Base-by-base conservation (phyloP, 2,888 invertebrate genomes). In the Eupelmus urozonus region DNA sequence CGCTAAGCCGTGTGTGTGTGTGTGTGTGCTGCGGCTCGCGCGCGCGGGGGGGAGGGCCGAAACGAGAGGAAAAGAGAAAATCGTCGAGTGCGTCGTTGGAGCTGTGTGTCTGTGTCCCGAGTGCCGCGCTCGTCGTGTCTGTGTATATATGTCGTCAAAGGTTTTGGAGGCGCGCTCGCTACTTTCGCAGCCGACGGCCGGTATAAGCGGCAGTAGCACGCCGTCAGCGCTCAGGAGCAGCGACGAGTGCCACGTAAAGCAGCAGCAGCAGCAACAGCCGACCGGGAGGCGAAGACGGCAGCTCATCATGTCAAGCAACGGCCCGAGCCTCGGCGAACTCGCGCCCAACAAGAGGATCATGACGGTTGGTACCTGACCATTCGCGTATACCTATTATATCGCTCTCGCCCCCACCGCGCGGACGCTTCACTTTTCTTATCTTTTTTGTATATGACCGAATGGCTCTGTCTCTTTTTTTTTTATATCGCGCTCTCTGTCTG, bases 101-200 rank as follows among this genome's bases (percentile, higher is more conserved):
- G 3, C 5, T 34, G 34, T 34, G 3, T 34, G 34, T 9, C 9
- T 34, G 3, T 34, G 3, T 34, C 34, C 34, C 9, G 5, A 34
- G 9, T 34, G 34, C 9, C 5, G 3, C 34, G 9, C 9, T 34
- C 34, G 3, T 34, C 9, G 9, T 34, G 34, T 5, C 9, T 34
- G n/a, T 16, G 20, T 40, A 67, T 60, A 45, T 20, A 69, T 75
- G 75, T 75, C 75, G 75, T 75, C 75, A 60, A 67, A 75, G 75
- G 42, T 75, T 42, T 69, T 75, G 53, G 75, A 67, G 69, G 51
- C 69, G 69, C 62, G 63, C 25, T 63, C 72, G 71, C 71, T 25
- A 49, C 66, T 45, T 65, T 65, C 71, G 71, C 60, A 60, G 20
- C 29, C 45, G 71, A 51, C 60, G 18, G 51, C 71, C n/a, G 60